Evolutionary conservation across 2,797 vertebrate species (phyloP).

Genomic region (Periophthalmus magnuspinnatus): DNA sequence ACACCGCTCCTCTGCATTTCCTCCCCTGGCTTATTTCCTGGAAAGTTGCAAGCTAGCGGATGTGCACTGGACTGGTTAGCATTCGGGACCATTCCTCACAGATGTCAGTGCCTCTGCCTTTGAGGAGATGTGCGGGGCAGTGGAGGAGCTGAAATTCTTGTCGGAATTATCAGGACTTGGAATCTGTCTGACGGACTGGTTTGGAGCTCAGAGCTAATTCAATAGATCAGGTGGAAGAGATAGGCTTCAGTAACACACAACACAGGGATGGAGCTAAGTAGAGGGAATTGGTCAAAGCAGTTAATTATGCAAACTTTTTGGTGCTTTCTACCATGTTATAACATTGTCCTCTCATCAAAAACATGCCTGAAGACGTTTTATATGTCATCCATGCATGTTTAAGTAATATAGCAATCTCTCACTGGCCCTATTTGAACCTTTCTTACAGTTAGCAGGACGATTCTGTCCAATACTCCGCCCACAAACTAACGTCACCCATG

Average conservation of each 20-base stretch:
- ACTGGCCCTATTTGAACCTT: too few species aligned
- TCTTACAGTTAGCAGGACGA: too few species aligned
- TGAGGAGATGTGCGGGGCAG: constrained; percentile 66
- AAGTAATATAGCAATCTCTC: too few species aligned
- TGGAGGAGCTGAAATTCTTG: constrained; percentile 74
- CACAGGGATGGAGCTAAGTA: neutral
- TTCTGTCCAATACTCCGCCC: too few species aligned
- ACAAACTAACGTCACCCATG: too few species aligned
- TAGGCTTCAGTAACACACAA: neutral
- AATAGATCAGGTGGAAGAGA: constrained; percentile 56
- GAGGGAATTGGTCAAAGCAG: neutral
- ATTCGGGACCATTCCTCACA: constrained; percentile 59
- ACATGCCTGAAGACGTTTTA: too few species aligned
- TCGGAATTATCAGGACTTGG: constrained; percentile 66
- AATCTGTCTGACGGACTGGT: constrained; percentile 64
- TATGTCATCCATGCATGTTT: too few species aligned
- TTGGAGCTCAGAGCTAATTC: constrained; percentile 71
- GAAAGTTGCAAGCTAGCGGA: constrained; percentile 49
- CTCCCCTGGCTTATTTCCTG: constrained; percentile 31
- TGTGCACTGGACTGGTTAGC: constrained; percentile 64
- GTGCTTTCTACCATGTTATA: too few species aligned
- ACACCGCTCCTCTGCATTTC: constrained; percentile 31
- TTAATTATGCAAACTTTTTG: too few species aligned
- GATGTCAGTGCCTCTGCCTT: constrained; percentile 71
- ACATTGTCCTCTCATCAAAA: too few species aligned